Evolutionary conservation across 1,140 invertebrate species (phyloP).

Genomic region (Bathynomus jamesi): DNA sequence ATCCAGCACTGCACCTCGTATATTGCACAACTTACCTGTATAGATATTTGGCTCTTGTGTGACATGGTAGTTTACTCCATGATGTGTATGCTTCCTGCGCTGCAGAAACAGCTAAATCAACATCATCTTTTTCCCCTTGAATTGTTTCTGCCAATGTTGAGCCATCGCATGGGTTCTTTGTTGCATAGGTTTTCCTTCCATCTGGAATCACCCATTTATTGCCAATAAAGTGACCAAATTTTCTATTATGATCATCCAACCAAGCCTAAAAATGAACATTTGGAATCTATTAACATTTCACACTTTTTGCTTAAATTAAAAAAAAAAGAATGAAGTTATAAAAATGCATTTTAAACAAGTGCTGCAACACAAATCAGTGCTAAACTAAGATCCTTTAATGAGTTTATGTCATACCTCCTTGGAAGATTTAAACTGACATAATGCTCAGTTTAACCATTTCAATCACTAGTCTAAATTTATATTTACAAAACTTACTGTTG

Average conservation of each 20-base stretch:
- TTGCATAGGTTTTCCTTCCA: slow-evolving; percentile 30
- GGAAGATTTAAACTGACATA: too few species aligned
- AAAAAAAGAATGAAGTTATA: too few species aligned
- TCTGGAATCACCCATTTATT: slow-evolving; percentile 35
- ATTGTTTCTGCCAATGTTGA: slow-evolving; percentile 28
- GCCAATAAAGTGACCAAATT: slow-evolving; percentile 39
- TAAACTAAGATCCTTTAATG: too few species aligned
- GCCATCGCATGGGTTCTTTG: slow-evolving; percentile 24
- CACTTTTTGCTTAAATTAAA: too few species aligned
- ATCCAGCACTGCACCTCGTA: not conserved
- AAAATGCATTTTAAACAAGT: too few species aligned
- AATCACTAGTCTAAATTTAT: too few species aligned
- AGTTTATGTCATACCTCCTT: too few species aligned
- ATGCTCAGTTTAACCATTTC: too few species aligned
- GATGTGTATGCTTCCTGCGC: slow-evolving; percentile 42
- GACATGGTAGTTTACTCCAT: slow-evolving; percentile 44
- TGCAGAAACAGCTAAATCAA: slow-evolving; percentile 41
- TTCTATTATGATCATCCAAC: slow-evolving; percentile 36
- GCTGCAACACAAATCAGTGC: too few species aligned
- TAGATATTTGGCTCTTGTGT: slow-evolving; percentile 45
- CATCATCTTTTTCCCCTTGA: slow-evolving; percentile 37
- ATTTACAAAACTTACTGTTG: not conserved
- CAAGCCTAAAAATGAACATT: slow-evolving; percentile 21
- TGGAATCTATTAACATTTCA: not conserved
- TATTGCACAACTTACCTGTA: slow-evolving; percentile 43